Base-by-base conservation (phyloP, 2,113 vertebrate genomes). In the Circaetus gallicus region DNA sequence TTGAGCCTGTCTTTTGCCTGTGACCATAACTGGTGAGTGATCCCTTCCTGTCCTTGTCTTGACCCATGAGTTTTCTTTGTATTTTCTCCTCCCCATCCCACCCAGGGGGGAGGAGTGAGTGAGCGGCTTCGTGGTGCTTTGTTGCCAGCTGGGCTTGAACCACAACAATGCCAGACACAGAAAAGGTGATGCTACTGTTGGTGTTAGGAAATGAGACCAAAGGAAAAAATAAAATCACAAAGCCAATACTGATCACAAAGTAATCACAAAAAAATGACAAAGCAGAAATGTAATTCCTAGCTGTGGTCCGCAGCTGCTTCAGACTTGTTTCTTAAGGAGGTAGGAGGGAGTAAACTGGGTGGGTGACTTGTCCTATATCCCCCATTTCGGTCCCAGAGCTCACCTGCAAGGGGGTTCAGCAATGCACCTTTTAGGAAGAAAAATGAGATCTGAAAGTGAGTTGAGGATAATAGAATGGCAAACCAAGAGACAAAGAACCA, bases 401-500 rank as follows among this genome's bases (percentile, higher is more conserved):
- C 29, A 52, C 13, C 14, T 72, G 32, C 18, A 78, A 86, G 22
- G 12, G 8, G 1, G 12, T 36, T 34, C 38, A 70, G 58, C 11
- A 73, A 58, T 0, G 3, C 16, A 77, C 1, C 28, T 36, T 47
- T 31, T 24, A 6, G 16, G n/a, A 45, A 34, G n/a, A 34, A 86
- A 83, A 89, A 89, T 16, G 14, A 58, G 36, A 50, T 25, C 16
- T 84, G 50, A 32, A 90, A 42, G 16, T 28, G 18, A 66, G 14
- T 36, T 40, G 42, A 66, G 24, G 40, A 11, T 36, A 74, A 45
- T 2, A 53, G 32, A 2, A 3, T 3, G 7, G 15, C 34, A 81
- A 76, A 61, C 9, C 0, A 0, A 65, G 36, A 34, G 38, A 32
- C 3, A 1, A n/a, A 61, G n/a, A 79, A 42, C 3, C 10, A 82